Base-by-base conservation (phyloP, 2,888 invertebrate species). In the Epinotia nisella region DNA sequence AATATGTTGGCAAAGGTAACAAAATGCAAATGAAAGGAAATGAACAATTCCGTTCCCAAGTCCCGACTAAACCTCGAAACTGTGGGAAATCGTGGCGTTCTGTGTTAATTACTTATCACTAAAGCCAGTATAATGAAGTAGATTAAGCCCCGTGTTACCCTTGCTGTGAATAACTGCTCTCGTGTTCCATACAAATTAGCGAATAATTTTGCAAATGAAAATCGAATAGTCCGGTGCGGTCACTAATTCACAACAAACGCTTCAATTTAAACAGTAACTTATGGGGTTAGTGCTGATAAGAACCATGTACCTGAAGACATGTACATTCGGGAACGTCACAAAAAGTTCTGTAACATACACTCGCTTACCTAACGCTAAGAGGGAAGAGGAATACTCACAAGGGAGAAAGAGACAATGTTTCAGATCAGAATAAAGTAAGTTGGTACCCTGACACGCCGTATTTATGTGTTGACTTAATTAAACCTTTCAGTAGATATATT, bases 131-230 rank as follows among this genome's bases (percentile, higher is more conserved):
- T 88, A 89, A 90, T 87, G 86, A 87, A 88, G 85, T 85, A 85
- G 86, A 89, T 90, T 89, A 89, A 82, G 83, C 83, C 82, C 80
- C 77, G 78, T 76, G 78, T 80, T 83, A 82, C 86, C 85, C 79
- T 84, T 82, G 82, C 83, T 79, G 68, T 73, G 80, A 83, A 83
- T 85, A 80, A 82, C 80, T 81, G 84, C 79, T 84, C 86, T 81
- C 83, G 84, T 85, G 86, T 86, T 85, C 83, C 79, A 83, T 83
- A 83, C 86, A 89, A 92, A 91, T 91, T 89, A 89, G 86, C 89
- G 85, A 90, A 90, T 90, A 87, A 91, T 91, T 90, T 84, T 80
- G 78, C 82, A 88, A 90, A 90, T 90, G 85, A 87, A 89, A 87
- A 86, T 86, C 83, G 83, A 82, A 82, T 85, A 82, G 84, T 81